Percentiles rank a stretch among this genome's conserved stretches.
Evolutionary conservation across 2,888 invertebrate genomes (phyloP).

Genomic region (Megamerina dolium): DNA sequence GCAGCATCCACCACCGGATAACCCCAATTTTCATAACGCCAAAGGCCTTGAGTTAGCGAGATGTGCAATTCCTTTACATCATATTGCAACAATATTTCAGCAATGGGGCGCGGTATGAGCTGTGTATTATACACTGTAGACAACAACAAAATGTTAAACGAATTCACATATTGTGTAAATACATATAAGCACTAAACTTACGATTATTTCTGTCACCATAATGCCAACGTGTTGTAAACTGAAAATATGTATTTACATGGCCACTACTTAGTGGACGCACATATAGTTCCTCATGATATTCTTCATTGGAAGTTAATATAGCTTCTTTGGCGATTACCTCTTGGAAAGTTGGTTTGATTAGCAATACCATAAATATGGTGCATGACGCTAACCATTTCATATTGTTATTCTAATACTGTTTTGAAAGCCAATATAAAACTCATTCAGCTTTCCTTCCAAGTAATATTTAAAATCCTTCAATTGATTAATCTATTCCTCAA

Average conservation of each 20-base stretch:
- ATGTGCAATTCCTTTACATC: constrained; percentile 86
- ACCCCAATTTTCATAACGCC: constrained; percentile 92
- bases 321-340: too few relatives aligned
- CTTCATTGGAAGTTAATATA: constrained; percentile 52
- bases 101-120: constrained; percentile 80
- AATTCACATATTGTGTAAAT: neutral
- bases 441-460: too few relatives aligned
- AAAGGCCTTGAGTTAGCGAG: constrained; percentile 86
- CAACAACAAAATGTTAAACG: constrained; percentile 8
- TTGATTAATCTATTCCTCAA: too few relatives aligned
- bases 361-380: too few relatives aligned
- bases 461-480: too few relatives aligned
- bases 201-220: constrained; percentile 56
- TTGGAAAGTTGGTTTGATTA: too few relatives aligned
- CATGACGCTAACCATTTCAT: too few relatives aligned
- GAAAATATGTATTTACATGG: constrained; percentile 84
- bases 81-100: constrained; percentile 79
- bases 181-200: constrained; percentile 48
- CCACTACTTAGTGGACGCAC: constrained; percentile 80
- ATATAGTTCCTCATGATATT: constrained; percentile 81
- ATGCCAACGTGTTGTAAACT: constrained; percentile 79
- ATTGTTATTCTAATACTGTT: too few relatives aligned
- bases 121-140: constrained; percentile 71
- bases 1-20: constrained; percentile 85
- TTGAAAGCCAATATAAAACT: too few relatives aligned